phyloP scores from a whole-genome alignment of 2,888 invertebrate genomes.

The Hypercompe scribonia region DNA sequence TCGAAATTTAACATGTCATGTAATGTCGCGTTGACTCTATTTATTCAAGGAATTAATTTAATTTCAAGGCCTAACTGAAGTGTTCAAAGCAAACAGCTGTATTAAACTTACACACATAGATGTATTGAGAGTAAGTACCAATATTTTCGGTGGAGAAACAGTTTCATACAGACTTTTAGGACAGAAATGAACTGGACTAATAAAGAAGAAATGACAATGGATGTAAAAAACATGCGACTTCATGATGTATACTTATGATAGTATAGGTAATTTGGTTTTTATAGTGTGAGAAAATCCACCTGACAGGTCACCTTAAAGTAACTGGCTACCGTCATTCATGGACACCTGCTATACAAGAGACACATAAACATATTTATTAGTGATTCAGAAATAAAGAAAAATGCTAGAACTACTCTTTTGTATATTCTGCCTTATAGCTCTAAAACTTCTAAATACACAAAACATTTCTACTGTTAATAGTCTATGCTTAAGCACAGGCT shows the following conservation, averaged over 20 bases:
- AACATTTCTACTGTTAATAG: conserved; percentile 12
- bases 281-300: too few species aligned
- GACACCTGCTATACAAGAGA: too few species aligned
- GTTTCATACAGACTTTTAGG: neutral
- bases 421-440: neutral
- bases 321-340: too few species aligned
- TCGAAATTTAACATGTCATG: too few species aligned
- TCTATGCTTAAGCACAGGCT: conserved; percentile 15
- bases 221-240: too few species aligned
- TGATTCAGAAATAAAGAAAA: too few species aligned
- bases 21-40: too few species aligned
- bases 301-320: too few species aligned
- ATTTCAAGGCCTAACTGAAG: neutral
- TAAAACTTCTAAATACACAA: neutral
- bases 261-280: too few species aligned
- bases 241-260: neutral
- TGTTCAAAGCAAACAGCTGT: neutral
- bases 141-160: too few species aligned
- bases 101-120: neutral
- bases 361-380: too few species aligned
- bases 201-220: neutral
- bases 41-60: neutral
- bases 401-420: neutral
- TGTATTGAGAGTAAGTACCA: too few species aligned
- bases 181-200: neutral